phyloP scores from a whole-genome alignment of 2,888 invertebrate genomes.

The Cotesia congregata region DNA sequence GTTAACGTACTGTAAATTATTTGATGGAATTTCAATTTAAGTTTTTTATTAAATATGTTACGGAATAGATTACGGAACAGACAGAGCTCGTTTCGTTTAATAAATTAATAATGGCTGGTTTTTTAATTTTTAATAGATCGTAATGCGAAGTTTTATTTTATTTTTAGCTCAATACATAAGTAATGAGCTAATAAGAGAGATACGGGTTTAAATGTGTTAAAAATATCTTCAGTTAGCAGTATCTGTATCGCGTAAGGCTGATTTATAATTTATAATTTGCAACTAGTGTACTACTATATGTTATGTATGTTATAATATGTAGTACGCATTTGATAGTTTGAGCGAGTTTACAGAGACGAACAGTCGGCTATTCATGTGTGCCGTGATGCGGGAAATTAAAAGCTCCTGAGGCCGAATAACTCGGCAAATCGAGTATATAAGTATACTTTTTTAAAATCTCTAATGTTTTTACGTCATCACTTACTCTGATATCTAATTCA shows the following conservation, averaged over 20 bases:
- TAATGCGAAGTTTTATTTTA: background rate
- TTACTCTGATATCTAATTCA: background rate
- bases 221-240: background rate
- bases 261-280: background rate
- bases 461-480: background rate
- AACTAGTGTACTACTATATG: background rate
- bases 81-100: background rate
- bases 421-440: constrained; percentile 9
- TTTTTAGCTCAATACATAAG: background rate
- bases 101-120: background rate
- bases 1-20: constrained; percentile 13
- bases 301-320: background rate
- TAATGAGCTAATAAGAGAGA: background rate
- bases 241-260: background rate
- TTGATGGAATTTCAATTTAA: background rate
- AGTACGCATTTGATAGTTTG: background rate
- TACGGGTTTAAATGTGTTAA: background rate
- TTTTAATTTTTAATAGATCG: background rate
- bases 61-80: background rate
- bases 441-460: background rate
- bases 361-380: constrained; percentile 29
- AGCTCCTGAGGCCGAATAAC: constrained; percentile 24
- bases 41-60: background rate
- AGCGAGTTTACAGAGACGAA: constrained; percentile 4
- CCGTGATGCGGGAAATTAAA: constrained; percentile 29